Base-by-base conservation (phyloP, 2,113 vertebrate genomes). In the Ibidorhyncha struthersii region DNA sequence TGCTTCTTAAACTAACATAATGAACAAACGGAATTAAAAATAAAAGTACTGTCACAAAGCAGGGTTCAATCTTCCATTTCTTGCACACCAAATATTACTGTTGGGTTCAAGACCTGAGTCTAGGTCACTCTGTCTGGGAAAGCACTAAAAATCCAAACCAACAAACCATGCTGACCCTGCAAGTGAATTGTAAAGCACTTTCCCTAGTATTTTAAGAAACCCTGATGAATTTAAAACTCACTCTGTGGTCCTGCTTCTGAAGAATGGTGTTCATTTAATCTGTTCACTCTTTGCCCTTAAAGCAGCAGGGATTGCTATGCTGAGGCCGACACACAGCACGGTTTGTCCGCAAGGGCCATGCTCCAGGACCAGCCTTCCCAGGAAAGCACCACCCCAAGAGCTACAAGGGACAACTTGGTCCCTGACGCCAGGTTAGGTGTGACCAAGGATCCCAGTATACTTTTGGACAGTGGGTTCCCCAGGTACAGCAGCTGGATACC, bases 11-110 rank as follows among this genome's bases (percentile, higher is more conserved):
- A 59, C 19, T 14, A 74, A 69, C 19, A n/a, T 22, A 77, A 55
- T 10, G 4, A 88, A 19, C 6, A 74, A 84, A 53, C 8, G 14
- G 29, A 62, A 89, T 66, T 94, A 67, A 89, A 96, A 90, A 81
- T 61, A n/a, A 29, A 86, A 90, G 29, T 34, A 47, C 14, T 63
- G 7, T 67, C 93, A 72, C 21, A 82, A 78, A 92, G 14, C 32
- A 78, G 91, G 34, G 8, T 40, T 81, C 25, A 29, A 0, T 61
- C 36, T 92, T 86, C 55, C 6, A 15, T 76, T 82, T 87, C 59
- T 90, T 86, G 50, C 26, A 70, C 12, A 27, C 20, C 34, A 47
- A 66, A 34, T 77, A 65, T 9, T 30, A 38, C 36, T n/a, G 6
- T 3, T 89, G 40, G 8, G 19, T 86, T 92, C 47, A 73, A 90